Evolutionary conservation across 2,797 vertebrate genomes (phyloP).

Genomic region (Pangasius mekongensis): DNA sequence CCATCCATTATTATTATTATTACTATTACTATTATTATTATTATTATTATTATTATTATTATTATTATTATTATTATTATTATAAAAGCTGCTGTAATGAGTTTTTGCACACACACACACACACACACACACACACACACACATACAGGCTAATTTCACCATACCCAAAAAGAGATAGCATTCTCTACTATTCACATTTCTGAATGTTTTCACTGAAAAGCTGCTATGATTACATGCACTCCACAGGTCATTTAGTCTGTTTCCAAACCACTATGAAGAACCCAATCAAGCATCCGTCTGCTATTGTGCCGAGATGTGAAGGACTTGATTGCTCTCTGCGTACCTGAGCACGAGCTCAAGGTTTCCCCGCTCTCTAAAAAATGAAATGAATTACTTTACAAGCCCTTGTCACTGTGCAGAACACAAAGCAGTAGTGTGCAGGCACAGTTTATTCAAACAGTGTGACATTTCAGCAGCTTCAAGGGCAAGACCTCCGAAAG

Average conservation of each 20-base stretch:
- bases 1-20: no score
- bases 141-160: not conserved
- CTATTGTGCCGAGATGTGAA: slow-evolving; percentile 26
- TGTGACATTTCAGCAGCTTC: slow-evolving; percentile 7
- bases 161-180: not conserved
- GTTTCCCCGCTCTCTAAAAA: slow-evolving; percentile 42
- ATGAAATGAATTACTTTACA: slow-evolving; percentile 40
- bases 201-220: slow-evolving; percentile 40
- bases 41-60: not conserved
- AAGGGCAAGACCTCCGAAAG: slow-evolving; percentile 26
- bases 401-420: slow-evolving; percentile 16
- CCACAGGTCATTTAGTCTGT: slow-evolving; percentile 11
- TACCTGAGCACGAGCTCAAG: slow-evolving; percentile 43
- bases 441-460: slow-evolving; percentile 23
- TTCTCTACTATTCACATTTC: slow-evolving; percentile 2
- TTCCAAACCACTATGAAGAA: slow-evolving; percentile 43
- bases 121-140: not conserved
- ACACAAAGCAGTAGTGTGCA: slow-evolving; percentile 39
- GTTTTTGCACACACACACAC: not conserved
- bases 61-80: not conserved
- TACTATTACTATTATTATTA: no score
- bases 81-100: not conserved
- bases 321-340: slow-evolving; percentile 45
- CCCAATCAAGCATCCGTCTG: slow-evolving; percentile 24
- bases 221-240: slow-evolving; percentile 37